Base-by-base conservation (phyloP, 2,888 invertebrate species). In the Zelleria hepariella region DNA sequence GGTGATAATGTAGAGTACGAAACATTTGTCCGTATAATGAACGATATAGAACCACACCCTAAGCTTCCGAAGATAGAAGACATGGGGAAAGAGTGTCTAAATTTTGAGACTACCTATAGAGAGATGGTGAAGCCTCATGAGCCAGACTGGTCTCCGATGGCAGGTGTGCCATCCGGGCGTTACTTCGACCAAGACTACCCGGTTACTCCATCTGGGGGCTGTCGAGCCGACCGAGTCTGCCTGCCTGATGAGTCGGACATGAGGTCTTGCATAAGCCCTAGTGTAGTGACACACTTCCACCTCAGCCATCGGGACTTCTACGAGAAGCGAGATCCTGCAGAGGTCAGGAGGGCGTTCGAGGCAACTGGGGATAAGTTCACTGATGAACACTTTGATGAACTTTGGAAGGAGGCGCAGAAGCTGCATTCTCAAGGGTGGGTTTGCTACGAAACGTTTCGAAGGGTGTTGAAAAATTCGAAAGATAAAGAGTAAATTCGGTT, bases 371-470 rank as follows among this genome's bases (percentile, higher is more conserved):
- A 90, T 65, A 70, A 76, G 59, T 86, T 91, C 61, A 80, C 79
- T 4, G 87, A 87, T 26, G 80, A 89, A 61, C 73, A 70, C 24
- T 91, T 91, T 66, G 74, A 84, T 48, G 69, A 71, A 60, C 65
- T 90, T 62, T 91, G 91, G 91, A 73, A 86, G 61, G 77, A 84
- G 64, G 91, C 91, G 2, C 72, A 82, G 63, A 78, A 86, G 63
- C 68, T 72, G 59, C 91, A 91, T 69, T 80, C 86, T 42, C 75
- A 85, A 64, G 90, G 88, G 2, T 78, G 78, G 73, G 91, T 91
- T 26, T 91, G 91, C 65, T 86, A 82, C 51, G 90, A 91, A 71
- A 91, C 91, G 6, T 91, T 91, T 63, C 72, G 80, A 2, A 68
- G 63, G 58, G 75, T 80, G 1, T 66, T 82, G 27, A 65, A 75